These are phyloP conservation scores for Nasonia vitripennis DNA, from an alignment of 1,140 invertebrate genomes.

Conservation along the genomic window DNA sequence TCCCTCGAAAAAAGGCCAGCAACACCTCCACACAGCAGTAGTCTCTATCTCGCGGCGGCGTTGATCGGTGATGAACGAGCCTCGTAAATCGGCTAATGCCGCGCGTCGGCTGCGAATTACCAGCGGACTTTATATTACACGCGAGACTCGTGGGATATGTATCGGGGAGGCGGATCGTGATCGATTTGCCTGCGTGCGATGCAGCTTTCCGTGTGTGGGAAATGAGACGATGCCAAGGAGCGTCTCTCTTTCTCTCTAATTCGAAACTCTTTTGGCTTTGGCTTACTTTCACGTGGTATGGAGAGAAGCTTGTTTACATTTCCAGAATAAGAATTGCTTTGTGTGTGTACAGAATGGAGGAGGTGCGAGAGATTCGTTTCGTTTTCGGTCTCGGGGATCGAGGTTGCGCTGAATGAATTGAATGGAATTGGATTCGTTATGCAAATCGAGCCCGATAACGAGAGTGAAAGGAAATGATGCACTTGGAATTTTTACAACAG, in stretches of 20 bases:
- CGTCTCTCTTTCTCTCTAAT: constrained; percentile 2
- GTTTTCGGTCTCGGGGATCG: neutral
- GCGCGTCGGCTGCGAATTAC: constrained; percentile 30
- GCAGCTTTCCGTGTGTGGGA: neutral
- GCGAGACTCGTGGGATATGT: neutral
- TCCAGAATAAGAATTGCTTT: neutral
- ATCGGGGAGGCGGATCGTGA: constrained; percentile 18
- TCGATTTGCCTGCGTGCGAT: constrained; percentile 24
- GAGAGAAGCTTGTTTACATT: constrained; percentile 18
- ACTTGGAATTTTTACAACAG: no score
- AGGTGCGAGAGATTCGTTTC: neutral
- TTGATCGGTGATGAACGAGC: constrained; percentile 29
- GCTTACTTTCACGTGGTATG: constrained; percentile 22
- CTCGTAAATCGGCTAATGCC: constrained; percentile 46
- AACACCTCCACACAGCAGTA: neutral
- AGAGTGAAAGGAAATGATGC: neutral
- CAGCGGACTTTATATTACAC: constrained; percentile 30
- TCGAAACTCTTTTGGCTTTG: neutral
- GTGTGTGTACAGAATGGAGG: neutral
- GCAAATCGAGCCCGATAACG: neutral
- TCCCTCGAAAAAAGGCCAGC: neutral
- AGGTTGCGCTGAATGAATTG: neutral
- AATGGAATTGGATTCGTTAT: neutral
- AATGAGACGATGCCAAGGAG: neutral
- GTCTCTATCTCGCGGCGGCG: neutral